A percentile compares a stretch with the other conserved stretches of the same genome.
These are phyloP conservation scores for Smittia sp. DNA, from an alignment of 2,888 invertebrate species.

Conservation along the genomic window DNA sequence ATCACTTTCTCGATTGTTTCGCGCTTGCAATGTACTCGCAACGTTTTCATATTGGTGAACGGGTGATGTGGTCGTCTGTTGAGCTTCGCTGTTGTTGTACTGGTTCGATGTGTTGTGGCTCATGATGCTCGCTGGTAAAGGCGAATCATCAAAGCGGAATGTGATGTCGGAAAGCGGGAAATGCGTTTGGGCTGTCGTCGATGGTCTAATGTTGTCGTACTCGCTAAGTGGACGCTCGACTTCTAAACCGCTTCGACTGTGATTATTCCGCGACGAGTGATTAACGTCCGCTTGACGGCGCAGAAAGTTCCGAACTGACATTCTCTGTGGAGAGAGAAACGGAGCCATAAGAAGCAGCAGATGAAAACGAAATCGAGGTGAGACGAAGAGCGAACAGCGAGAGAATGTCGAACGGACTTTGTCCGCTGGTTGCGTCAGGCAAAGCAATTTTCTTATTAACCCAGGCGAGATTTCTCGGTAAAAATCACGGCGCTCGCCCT, in stretches of 20 bases:
- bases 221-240: slow-evolving; percentile 50
- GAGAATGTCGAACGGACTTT: background rate
- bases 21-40: slow-evolving; percentile 45
- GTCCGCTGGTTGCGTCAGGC: background rate
- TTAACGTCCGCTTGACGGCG: slow-evolving; percentile 21
- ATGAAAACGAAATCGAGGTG: background rate
- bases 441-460: too few relatives aligned
- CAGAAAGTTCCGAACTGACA: slow-evolving; percentile 35
- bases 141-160: slow-evolving; percentile 35
- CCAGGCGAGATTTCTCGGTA: too few relatives aligned
- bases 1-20: slow-evolving; percentile 26
- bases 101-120: slow-evolving; percentile 1
- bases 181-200: slow-evolving; percentile 16
- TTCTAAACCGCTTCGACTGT: background rate
- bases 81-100: background rate
- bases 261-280: background rate
- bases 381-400: background rate
- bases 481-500: too few relatives aligned
- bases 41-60: slow-evolving; percentile 42
- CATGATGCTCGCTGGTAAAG: slow-evolving; percentile 9
- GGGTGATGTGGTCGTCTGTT: background rate
- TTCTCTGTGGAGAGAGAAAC: slow-evolving; percentile 13
- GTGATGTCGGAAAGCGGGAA: slow-evolving; percentile 29
- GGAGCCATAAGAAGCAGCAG: background rate
- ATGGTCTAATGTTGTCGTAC: slow-evolving; percentile 50